Percentiles rank a stretch among this genome's conserved stretches.
Conservation (phyloP, 2,888 invertebrate genomes). For the Imbricaverruca yamaguchii region DNA sequence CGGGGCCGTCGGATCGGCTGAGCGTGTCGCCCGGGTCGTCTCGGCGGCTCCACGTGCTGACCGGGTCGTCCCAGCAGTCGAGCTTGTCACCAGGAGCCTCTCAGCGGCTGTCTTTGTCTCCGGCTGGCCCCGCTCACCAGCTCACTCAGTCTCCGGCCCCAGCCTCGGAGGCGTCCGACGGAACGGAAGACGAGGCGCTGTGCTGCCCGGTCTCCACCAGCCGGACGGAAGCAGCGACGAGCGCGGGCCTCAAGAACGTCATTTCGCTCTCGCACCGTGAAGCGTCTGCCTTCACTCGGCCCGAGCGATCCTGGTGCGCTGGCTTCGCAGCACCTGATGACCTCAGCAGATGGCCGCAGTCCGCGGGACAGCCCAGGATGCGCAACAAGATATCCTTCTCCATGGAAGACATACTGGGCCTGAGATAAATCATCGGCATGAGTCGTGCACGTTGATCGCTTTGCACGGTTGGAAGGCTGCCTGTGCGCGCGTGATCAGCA, state of each 20-base stretch:
- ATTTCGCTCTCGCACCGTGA: background rate
- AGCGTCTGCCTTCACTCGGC: background rate
- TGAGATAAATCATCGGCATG: background rate
- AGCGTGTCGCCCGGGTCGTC: background rate
- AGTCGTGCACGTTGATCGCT: too few relatives aligned
- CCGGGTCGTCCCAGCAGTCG: background rate
- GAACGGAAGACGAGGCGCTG: background rate
- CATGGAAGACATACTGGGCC: background rate
- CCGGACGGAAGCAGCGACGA: background rate
- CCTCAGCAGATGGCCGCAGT: background rate
- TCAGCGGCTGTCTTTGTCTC: too few relatives aligned
- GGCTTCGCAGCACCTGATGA: background rate
- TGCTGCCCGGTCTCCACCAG: background rate
- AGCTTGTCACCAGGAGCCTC: background rate
- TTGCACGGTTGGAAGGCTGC: too few relatives aligned
- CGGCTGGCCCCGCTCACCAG: background rate
- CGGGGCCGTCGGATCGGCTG: background rate
- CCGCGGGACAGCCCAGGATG: background rate
- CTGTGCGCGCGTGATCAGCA: too few relatives aligned
- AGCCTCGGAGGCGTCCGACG: background rate
- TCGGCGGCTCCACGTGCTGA: background rate
- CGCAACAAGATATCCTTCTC: background rate
- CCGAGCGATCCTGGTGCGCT: background rate
- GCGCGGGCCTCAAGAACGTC: background rate
- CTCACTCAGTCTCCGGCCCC: background rate